Percentiles rank a stretch among this genome's conserved stretches.
Evolutionary conservation across 2,113 vertebrate genomes (phyloP).

Genomic region (Charina bottae): DNA sequence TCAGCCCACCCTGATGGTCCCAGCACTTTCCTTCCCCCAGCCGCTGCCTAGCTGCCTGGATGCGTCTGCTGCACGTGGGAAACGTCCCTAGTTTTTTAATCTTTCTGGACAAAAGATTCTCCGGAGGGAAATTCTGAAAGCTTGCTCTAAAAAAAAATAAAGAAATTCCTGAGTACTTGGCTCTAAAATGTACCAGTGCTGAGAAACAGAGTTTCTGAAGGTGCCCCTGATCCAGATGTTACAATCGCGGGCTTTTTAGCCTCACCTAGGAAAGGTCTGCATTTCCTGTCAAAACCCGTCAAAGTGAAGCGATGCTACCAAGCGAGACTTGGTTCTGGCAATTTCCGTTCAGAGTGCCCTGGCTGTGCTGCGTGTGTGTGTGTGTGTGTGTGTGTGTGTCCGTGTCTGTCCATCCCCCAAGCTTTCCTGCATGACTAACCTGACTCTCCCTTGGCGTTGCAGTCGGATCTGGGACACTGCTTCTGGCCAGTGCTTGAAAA

Average conservation of each 20-base stretch:
- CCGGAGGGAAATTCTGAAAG: background rate
- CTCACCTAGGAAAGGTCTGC: background rate
- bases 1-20: background rate
- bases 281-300: background rate
- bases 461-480: constrained; percentile 99
- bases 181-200: background rate
- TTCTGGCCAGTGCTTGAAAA: constrained; percentile 98
- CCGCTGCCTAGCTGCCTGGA: background rate
- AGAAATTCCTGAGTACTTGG: background rate
- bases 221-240: background rate
- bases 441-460: background rate
- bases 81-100: background rate
- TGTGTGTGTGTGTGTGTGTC: no score
- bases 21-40: background rate
- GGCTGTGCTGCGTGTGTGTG: background rate
- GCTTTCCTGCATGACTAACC: background rate
- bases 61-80: rapidly evolving
- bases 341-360: background rate
- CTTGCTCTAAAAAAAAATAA: background rate
- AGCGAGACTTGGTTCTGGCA: background rate
- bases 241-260: no score
- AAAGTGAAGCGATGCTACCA: background rate
- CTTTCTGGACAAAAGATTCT: background rate
- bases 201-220: background rate
- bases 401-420: background rate